These are phyloP conservation scores for Cavia aperea DNA, from an alignment of 2,113 vertebrate species.

Conservation along the genomic window DNA sequence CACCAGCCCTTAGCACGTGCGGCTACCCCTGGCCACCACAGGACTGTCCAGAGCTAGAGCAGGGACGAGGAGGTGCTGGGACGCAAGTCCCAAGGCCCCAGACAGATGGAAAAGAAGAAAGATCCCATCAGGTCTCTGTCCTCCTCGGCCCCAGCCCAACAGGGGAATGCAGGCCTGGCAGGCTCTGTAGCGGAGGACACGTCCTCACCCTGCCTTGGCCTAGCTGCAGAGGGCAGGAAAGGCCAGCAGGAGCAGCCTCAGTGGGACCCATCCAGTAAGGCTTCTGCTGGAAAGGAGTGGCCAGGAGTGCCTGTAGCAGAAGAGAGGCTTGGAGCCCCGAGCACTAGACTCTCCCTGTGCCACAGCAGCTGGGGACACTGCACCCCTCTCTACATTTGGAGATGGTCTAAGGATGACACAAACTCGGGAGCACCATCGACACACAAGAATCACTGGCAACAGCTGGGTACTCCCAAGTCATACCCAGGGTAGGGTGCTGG, in stretches of 20 bases:
- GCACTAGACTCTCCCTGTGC: background rate
- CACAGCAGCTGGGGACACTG: background rate
- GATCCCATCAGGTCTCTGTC: background rate
- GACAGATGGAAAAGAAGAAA: background rate
- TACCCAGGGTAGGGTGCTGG: background rate
- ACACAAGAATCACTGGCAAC: background rate
- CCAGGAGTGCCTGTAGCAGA: too few relatives aligned
- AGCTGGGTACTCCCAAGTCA: background rate
- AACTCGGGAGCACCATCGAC: background rate
- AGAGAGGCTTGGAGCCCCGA: background rate
- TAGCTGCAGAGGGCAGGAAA: too few relatives aligned
- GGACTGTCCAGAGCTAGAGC: background rate
- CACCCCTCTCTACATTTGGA: background rate
- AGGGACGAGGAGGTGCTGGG: background rate
- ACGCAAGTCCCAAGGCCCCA: background rate
- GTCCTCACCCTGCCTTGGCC: too few relatives aligned
- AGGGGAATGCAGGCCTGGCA: too few relatives aligned
- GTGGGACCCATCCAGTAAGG: background rate
- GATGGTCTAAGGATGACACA: background rate
- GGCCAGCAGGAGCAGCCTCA: background rate
- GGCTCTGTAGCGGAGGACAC: background rate
- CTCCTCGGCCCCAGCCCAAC: background rate
- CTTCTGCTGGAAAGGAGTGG: background rate
- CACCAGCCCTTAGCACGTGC: rapidly evolving
- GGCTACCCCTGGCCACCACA: background rate